A percentile compares a stretch with the other conserved stretches of the same genome.
These are phyloP conservation scores for Eutolmus rufibarbis DNA, from an alignment of 2,888 invertebrate species.

Conservation along the genomic window DNA sequence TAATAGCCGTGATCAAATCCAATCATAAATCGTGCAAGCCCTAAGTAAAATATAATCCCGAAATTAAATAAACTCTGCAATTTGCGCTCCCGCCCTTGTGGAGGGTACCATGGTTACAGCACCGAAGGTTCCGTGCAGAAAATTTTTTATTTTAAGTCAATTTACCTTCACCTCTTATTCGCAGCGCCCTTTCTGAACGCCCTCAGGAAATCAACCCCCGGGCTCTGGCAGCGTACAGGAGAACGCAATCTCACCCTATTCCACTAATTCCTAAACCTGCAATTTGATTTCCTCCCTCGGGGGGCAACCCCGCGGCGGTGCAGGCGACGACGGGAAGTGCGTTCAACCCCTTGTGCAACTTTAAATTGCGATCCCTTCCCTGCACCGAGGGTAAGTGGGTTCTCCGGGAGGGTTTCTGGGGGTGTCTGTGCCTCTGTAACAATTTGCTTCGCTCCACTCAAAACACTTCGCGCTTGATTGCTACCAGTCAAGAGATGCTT, in stretches of 20 bases:
- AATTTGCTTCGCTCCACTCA: conserved; percentile 1
- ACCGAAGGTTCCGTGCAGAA: neutral
- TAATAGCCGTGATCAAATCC: conserved; percentile 44
- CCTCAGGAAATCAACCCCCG: neutral
- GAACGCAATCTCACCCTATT: neutral
- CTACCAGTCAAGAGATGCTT: conserved; percentile 1
- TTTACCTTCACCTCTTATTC: neutral
- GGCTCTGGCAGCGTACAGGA: neutral
- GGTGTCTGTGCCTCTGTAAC: neutral
- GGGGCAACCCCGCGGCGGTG: neutral
- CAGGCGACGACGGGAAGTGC: neutral
- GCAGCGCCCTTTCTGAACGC: neutral
- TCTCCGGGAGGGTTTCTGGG: neutral
- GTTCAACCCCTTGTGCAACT: conserved; percentile 24
- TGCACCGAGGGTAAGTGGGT: neutral
- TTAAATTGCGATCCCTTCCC: conserved; percentile 5
- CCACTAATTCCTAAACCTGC: neutral
- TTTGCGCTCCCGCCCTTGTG: conserved; percentile 9
- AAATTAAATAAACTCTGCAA: conserved; percentile 40
- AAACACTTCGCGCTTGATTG: conserved; percentile 17
- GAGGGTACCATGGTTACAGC: neutral
- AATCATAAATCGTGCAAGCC: conserved; percentile 42
- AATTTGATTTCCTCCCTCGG: neutral
- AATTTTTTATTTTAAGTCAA: conserved; percentile 10
- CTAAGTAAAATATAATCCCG: conserved; percentile 18